Conservation (phyloP, 1,140 invertebrate genomes). For the Aphelenchoides besseyi region DNA sequence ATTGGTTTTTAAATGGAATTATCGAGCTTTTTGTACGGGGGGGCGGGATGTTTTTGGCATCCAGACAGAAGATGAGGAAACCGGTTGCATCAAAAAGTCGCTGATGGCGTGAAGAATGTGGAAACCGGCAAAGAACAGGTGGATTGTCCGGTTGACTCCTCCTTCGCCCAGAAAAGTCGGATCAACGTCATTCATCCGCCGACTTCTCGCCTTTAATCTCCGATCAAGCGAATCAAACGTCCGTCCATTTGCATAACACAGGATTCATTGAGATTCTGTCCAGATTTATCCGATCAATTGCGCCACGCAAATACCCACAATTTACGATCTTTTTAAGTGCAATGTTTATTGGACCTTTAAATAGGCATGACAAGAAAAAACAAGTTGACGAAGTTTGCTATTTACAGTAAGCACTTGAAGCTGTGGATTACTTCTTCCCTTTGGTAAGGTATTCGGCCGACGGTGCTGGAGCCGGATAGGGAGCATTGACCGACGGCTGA, state of each 20-base stretch:
- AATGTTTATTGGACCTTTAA: neutral
- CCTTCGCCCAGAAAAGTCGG: neutral
- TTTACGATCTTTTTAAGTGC: neutral
- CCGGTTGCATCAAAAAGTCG: neutral
- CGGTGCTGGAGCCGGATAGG: neutral
- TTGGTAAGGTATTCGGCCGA: neutral
- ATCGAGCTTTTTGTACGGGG: neutral
- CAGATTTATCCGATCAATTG: neutral
- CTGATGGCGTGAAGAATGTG: neutral
- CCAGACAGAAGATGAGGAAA: neutral
- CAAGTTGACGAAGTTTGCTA: neutral
- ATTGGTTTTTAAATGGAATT: neutral
- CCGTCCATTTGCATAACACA: neutral
- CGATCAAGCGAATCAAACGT: neutral
- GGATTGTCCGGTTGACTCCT: neutral
- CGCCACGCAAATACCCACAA: slow-evolving; percentile 1
- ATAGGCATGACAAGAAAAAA: neutral
- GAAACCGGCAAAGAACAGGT: neutral
- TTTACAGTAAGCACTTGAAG: neutral
- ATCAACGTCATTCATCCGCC: neutral
- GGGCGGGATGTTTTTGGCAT: neutral
- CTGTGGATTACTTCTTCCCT: neutral
- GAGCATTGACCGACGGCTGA: neutral
- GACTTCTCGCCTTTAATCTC: slow-evolving; percentile 5
- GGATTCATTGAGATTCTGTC: neutral